Conservation (phyloP, 2,113 vertebrate genomes). For the Pseudorasbora parva region DNA sequence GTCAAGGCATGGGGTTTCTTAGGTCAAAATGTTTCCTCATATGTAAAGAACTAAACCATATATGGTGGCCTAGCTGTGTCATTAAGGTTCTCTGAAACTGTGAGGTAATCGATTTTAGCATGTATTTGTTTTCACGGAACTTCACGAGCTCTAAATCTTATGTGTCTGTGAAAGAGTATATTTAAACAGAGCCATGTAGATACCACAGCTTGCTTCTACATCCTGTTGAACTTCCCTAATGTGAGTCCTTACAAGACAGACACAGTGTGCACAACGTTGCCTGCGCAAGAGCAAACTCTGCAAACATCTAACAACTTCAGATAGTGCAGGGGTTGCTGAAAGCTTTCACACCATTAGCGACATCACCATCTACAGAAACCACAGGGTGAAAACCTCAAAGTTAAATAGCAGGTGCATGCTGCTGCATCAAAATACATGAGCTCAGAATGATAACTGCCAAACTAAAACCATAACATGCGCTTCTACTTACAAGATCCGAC, state of each 20-base stretch:
- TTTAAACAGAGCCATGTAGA: background rate
- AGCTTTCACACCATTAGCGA: background rate
- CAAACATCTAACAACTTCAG: background rate
- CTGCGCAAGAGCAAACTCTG: slow-evolving; percentile 2
- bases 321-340: background rate
- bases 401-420: background rate
- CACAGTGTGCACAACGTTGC: background rate
- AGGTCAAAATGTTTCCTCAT: background rate
- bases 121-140: slow-evolving; percentile 8
- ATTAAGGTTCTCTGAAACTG: background rate
- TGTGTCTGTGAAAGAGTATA: background rate
- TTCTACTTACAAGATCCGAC: background rate
- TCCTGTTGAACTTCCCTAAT: slow-evolving; percentile 52
- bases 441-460: background rate
- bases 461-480: background rate
- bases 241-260: background rate
- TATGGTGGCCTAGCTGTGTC: background rate
- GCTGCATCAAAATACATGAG: background rate
- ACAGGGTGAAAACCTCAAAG: background rate
- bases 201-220: slow-evolving; percentile 40
- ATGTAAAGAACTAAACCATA: background rate
- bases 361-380: background rate
- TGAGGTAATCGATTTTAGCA: background rate
- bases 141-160: background rate
- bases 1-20: background rate